Percentiles rank a stretch among this genome's conserved stretches.
Evolutionary conservation across 2,113 vertebrate species (phyloP).

Genomic region (Cichladusa arquata): DNA sequence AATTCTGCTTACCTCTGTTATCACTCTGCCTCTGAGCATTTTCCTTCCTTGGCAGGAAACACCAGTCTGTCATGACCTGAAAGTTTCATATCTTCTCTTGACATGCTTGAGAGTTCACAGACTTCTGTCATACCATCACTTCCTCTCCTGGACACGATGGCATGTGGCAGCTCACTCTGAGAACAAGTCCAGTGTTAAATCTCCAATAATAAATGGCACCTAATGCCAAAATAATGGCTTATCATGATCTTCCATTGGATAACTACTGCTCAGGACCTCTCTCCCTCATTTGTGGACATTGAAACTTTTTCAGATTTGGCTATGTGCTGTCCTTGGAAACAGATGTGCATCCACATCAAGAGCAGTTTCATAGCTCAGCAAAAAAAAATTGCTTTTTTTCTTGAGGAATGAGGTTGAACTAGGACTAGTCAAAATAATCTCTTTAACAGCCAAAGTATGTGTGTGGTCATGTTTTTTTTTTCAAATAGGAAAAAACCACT

Average conservation of each 20-base stretch:
- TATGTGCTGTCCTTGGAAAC: not conserved
- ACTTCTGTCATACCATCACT: not conserved
- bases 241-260: not conserved
- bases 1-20: not conserved
- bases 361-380: not conserved
- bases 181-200: not conserved
- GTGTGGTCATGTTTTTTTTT: not conserved
- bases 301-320: not conserved
- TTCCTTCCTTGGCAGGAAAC: not conserved
- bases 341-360: not conserved
- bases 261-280: not conserved
- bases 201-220: not conserved
- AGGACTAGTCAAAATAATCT: constrained; percentile 15
- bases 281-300: not conserved
- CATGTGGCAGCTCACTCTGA: not conserved
- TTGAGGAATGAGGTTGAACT: not conserved
- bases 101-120: not conserved
- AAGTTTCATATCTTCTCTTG: not conserved
- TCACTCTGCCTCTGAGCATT: not conserved
- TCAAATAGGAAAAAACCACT: not conserved
- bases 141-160: not conserved
- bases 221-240: not conserved
- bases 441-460: constrained; percentile 45
- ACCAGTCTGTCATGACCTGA: not conserved
- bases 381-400: not conserved